Conservation (phyloP, 1,140 invertebrate species). For the Frieseomelitta varia region DNA sequence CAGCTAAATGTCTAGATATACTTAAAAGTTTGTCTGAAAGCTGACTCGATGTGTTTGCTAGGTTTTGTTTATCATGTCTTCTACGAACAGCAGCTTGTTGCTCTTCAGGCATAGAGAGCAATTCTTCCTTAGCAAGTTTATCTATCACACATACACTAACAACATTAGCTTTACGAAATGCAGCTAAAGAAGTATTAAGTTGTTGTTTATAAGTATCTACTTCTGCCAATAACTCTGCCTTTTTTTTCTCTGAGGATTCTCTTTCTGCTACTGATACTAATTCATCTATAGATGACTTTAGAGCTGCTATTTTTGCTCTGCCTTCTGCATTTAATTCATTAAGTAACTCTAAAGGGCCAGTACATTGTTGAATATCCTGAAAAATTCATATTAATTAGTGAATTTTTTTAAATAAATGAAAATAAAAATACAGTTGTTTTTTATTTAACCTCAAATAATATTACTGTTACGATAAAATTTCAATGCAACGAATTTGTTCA, state of each 20-base stretch:
- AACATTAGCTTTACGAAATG: slow-evolving; percentile 91
- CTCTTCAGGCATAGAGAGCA: slow-evolving; percentile 84
- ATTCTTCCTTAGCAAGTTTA: slow-evolving; percentile 87
- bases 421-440: background rate
- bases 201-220: slow-evolving; percentile 87
- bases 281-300: slow-evolving; percentile 87
- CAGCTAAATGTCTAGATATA: slow-evolving; percentile 91
- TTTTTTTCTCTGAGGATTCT: slow-evolving; percentile 84
- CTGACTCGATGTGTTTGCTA: slow-evolving; percentile 86
- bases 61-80: slow-evolving; percentile 85
- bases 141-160: slow-evolving; percentile 88
- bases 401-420: background rate
- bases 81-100: slow-evolving; percentile 84
- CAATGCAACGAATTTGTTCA: background rate
- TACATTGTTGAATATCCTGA: slow-evolving; percentile 87
- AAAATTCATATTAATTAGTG: background rate
- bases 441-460: background rate
- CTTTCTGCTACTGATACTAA: slow-evolving; percentile 85
- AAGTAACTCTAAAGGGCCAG: slow-evolving; percentile 85
- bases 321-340: slow-evolving; percentile 89
- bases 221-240: slow-evolving; percentile 84
- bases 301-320: slow-evolving; percentile 84
- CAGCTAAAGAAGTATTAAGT: slow-evolving; percentile 86
- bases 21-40: slow-evolving; percentile 92
- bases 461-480: slow-evolving; percentile 14